Base-by-base conservation (phyloP, 2,113 vertebrate species). In the Setophaga coronata region DNA sequence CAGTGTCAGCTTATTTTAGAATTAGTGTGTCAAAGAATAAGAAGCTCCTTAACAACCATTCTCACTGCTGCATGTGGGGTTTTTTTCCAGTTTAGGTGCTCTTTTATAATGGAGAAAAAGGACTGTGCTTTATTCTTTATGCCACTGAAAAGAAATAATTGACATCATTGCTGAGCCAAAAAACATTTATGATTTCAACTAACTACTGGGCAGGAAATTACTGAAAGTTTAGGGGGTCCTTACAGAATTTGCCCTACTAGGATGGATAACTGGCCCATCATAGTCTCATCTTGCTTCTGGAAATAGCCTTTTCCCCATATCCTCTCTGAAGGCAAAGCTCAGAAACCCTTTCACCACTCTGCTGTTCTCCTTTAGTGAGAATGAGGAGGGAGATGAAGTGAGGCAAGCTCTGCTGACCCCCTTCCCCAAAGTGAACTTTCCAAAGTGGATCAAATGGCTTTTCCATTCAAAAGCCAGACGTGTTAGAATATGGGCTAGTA, bases 331-430 rank as follows among this genome's bases (percentile, higher is more conserved):
- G 58, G 61, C 4, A 62, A 57, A 51, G 16, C 43, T 43, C 50
- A 72, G 50, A 48, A 48, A 12, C 7, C 24, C 29, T 42, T 54
- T 54, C n/a, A 80, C 17, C 17, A n/a, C 38, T 54, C 45, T 80
- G 45, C 11, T 57, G 13, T 23, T 56, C 29, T 25, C 33, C 31
- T 26, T 38, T 19, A 38, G 13, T 2, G 14, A 45, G 85, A 67
- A 71, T 1, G 4, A 85, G 58, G 31, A 64, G 12, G 23, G 34
- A 85, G 78, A 80, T 6, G 7, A 77, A 82, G 33, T 45, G 42
- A 74, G 17, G 23, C 1, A 11, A 90, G 25, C 1, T 79, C 56
- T 36, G 4, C 20, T 4, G 6, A 29, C 0, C 9, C 2, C 6
- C 11, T 54, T 85, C 38, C 29, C 7, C 81, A 70, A 54, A 61